Percentiles rank a stretch among this genome's conserved stretches.
Conservation (phyloP, 1,140 invertebrate species). For the Hyles euphorbiae region DNA sequence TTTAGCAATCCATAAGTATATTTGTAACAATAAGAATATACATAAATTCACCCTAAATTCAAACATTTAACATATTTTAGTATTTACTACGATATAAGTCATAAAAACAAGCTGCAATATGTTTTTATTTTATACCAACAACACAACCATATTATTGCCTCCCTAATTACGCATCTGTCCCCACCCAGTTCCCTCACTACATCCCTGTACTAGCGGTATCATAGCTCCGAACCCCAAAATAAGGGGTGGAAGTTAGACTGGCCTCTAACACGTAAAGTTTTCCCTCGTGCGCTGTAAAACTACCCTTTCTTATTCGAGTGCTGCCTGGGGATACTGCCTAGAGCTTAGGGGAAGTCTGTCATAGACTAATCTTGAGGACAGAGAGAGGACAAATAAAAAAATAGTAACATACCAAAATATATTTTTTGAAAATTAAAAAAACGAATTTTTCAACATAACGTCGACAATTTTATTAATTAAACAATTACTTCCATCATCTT, state of each 20-base stretch:
- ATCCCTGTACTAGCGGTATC: constrained; percentile 13
- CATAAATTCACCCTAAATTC: too few relatives aligned
- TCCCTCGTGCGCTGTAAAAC: constrained; percentile 58
- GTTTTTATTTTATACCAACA: too few relatives aligned
- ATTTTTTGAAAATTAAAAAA: too few relatives aligned
- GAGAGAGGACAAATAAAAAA: neutral
- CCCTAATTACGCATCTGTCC: neutral
- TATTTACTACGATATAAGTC: too few relatives aligned
- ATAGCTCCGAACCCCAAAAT: constrained; percentile 35
- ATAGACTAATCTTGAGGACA: constrained; percentile 26
- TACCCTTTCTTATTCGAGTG: constrained; percentile 56
- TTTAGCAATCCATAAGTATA: too few relatives aligned
- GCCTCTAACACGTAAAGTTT: constrained; percentile 53
- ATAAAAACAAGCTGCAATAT: too few relatives aligned
- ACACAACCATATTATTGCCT: neutral
- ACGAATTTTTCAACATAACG: too few relatives aligned
- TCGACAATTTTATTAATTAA: too few relatives aligned
- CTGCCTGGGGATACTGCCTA: constrained; percentile 37
- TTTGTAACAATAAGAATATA: too few relatives aligned
- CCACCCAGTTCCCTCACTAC: neutral
- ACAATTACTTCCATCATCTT: too few relatives aligned
- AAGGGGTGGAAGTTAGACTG: constrained; percentile 37
- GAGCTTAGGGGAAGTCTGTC: constrained; percentile 38
- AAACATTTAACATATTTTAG: too few relatives aligned
- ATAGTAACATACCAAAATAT: too few relatives aligned